phyloP scores from a whole-genome alignment of 2,797 vertebrate genomes.

The Crocodylus rhombifer region DNA sequence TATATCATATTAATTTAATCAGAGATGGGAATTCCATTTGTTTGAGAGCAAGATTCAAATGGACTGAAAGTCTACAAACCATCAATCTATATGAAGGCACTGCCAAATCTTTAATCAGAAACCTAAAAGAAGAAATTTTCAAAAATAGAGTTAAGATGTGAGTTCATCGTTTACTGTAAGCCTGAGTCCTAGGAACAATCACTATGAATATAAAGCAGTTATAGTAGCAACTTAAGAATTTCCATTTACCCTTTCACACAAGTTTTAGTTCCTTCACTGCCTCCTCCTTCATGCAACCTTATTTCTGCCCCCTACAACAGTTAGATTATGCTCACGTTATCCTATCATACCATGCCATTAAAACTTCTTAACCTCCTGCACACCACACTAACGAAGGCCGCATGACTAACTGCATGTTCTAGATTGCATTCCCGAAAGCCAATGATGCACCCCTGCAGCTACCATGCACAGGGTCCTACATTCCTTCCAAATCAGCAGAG shows the following conservation, averaged over 20 bases:
- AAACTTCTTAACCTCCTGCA: too few relatives aligned
- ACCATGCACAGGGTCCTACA: too few relatives aligned
- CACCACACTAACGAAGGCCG: too few relatives aligned
- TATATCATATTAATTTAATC: conserved; percentile 44
- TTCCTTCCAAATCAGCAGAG: too few relatives aligned
- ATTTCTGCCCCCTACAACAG: too few relatives aligned
- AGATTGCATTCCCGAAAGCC: too few relatives aligned
- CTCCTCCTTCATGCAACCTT: background rate
- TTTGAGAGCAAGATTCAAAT: background rate
- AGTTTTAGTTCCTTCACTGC: background rate
- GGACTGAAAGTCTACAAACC: background rate
- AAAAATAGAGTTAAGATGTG: background rate
- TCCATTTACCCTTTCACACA: background rate
- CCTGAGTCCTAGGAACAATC: background rate
- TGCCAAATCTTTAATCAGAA: background rate
- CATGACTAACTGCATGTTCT: too few relatives aligned
- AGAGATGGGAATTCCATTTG: conserved; percentile 26
- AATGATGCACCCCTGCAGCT: too few relatives aligned
- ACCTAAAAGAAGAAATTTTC: background rate
- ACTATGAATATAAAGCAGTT: background rate
- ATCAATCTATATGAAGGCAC: background rate
- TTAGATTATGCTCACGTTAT: too few relatives aligned
- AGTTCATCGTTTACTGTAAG: background rate
- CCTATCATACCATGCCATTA: too few relatives aligned
- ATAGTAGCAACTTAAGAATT: background rate